Conservation (phyloP, 2,888 invertebrate genomes). For the Cetonia aurata region DNA sequence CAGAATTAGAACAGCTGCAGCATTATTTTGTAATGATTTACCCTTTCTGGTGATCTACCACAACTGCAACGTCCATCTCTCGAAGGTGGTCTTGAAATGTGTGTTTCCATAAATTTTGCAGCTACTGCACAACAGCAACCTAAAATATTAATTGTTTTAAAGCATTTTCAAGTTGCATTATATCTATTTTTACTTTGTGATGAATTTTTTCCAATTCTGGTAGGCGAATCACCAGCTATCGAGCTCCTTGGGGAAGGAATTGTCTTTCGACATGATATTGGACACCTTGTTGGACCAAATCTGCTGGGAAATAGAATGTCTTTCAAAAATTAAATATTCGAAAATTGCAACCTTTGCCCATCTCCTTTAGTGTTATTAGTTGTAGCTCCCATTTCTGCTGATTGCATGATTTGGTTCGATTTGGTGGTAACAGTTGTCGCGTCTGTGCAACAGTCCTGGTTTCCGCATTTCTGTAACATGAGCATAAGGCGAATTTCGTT, state of each 20-base stretch:
- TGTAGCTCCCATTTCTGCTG: constrained; percentile 38
- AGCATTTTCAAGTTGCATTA: neutral
- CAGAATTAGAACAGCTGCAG: neutral
- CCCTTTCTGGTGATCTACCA: constrained; percentile 12
- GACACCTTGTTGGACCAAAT: neutral
- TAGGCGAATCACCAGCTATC: constrained; percentile 7
- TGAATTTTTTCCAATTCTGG: neutral
- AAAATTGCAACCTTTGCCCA: neutral
- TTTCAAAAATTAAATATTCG: no score
- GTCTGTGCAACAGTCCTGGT: constrained; percentile 27
- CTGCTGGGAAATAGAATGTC: neutral
- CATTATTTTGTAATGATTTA: neutral
- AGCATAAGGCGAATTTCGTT: constrained; percentile 52
- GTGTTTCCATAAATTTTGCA: constrained; percentile 1
- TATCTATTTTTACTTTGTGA: constrained; percentile 1
- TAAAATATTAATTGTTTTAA: neutral
- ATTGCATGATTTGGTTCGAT: constrained; percentile 41
- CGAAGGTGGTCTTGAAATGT: neutral
- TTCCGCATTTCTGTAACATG: constrained; percentile 48
- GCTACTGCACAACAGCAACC: constrained; percentile 17
- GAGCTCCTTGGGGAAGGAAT: neutral
- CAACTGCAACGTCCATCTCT: constrained; percentile 29
- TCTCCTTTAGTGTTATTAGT: constrained; percentile 6
- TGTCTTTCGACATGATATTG: neutral
- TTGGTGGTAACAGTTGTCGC: constrained; percentile 30